phyloP scores from a whole-genome alignment of 2,888 invertebrate species.

The Morpho deidamia region DNA sequence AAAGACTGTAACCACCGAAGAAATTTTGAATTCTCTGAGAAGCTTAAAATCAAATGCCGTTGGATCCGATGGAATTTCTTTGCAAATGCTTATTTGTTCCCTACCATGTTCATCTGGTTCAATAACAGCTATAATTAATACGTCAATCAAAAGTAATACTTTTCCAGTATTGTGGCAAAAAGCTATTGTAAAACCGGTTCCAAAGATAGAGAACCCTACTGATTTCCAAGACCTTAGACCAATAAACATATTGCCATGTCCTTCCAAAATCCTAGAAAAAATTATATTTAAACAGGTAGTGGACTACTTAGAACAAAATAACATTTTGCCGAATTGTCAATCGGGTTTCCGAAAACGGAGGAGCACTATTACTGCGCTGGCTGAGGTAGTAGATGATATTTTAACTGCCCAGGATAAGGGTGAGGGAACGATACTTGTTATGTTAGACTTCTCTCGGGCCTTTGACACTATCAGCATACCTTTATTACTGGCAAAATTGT shows the following conservation, averaged over 20 bases:
- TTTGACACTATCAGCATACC: background rate
- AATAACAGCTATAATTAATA: background rate
- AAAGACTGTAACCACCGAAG: background rate
- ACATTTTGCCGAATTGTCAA: background rate
- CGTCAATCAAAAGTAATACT: background rate
- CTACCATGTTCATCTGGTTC: background rate
- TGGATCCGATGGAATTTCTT: background rate
- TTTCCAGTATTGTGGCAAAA: background rate
- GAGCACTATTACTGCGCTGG: constrained; percentile 4
- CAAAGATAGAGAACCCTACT: background rate
- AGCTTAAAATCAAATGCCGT: background rate
- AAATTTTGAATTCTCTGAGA: background rate
- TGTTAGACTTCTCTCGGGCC: too few species aligned
- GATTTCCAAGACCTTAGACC: constrained; percentile 12
- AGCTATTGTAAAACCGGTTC: background rate
- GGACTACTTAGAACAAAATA: constrained; percentile 4
- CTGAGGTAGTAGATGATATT: background rate
- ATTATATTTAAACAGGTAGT: constrained; percentile 3
- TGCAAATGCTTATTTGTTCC: background rate
- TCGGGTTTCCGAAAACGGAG: constrained; percentile 6
- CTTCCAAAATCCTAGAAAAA: constrained; percentile 14
- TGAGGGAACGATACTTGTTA: too few species aligned
- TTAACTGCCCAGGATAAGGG: background rate
- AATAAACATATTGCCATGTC: constrained; percentile 12
- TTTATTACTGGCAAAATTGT: too few species aligned